A percentile compares a stretch with the other conserved stretches of the same genome.
Evolutionary conservation across 2,888 invertebrate genomes (phyloP).

Genomic region (Ganaspis brasiliensis): DNA sequence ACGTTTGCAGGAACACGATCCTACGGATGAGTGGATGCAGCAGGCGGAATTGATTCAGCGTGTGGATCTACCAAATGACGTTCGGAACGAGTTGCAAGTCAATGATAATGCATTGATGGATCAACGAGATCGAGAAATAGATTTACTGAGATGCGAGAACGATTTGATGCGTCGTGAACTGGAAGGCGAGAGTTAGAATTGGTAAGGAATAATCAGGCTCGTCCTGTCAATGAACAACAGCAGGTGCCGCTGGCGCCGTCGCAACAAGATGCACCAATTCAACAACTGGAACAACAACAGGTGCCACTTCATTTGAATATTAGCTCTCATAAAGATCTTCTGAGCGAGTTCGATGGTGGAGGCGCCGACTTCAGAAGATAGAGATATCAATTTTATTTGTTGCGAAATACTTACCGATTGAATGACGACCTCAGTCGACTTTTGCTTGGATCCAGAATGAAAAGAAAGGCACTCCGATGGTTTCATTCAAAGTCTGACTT

Average conservation of each 20-base stretch:
- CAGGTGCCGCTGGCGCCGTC: neutral
- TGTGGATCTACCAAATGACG: neutral
- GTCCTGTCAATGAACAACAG: too few relatives aligned
- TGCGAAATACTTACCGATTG: neutral
- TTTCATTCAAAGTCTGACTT: conserved; percentile 16
- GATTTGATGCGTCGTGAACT: too few relatives aligned
- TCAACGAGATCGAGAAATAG: neutral
- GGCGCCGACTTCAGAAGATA: neutral
- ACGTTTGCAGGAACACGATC: neutral
- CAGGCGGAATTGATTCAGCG: neutral
- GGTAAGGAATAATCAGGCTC: too few relatives aligned
- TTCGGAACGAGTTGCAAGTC: neutral
- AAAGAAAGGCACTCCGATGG: neutral
- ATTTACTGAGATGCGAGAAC: neutral
- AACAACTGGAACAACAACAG: too few relatives aligned
- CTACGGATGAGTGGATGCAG: conserved; percentile 1
- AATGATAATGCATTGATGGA: neutral
- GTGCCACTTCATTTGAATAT: neutral
- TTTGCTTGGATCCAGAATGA: neutral
- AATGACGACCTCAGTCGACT: conserved; percentile 17
- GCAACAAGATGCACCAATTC: too few relatives aligned
- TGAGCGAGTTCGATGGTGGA: neutral
- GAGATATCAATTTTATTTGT: conserved; percentile 11
- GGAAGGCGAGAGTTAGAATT: too few relatives aligned
- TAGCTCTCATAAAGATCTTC: neutral